Conservation (phyloP, 2,888 invertebrate genomes). For the Theretra japonica region DNA sequence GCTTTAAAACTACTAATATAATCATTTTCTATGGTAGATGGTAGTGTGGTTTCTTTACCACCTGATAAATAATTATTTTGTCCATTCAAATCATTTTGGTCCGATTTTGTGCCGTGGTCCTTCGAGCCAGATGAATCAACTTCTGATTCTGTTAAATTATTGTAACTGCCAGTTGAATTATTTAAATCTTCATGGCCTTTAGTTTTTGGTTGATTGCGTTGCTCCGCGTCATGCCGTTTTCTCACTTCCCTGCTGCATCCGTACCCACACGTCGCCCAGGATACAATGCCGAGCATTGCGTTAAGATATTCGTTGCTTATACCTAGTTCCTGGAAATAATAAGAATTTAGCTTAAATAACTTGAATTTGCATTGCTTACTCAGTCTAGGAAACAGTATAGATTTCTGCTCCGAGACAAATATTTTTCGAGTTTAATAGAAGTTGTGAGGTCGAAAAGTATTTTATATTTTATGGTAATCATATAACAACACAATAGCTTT, state of each 20-base stretch:
- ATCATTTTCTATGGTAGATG: background rate
- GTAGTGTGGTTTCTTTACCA: background rate
- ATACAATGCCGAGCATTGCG: slow-evolving; percentile 91
- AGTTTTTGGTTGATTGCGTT: background rate
- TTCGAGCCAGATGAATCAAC: background rate
- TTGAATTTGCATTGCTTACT: no score
- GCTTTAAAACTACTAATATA: background rate
- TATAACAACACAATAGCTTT: no score
- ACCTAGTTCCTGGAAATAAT: slow-evolving; percentile 75
- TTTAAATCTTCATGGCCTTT: background rate
- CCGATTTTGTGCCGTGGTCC: slow-evolving; percentile 22
- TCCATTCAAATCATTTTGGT: slow-evolving; percentile 19
- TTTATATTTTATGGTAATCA: no score
- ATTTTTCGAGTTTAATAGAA: no score
- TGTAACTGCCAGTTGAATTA: background rate
- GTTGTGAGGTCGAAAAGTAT: no score
- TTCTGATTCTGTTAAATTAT: background rate
- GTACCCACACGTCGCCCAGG: slow-evolving; percentile 95
- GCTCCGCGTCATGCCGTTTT: background rate
- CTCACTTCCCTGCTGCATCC: slow-evolving; percentile 84
- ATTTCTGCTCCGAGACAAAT: no score
- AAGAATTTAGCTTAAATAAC: no score
- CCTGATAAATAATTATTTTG: background rate
- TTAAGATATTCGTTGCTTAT: slow-evolving; percentile 87
- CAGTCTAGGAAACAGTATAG: no score